These are phyloP conservation scores for Brachypteracias leptosomus DNA, from an alignment of 2,113 vertebrate genomes.

Conservation along the genomic window DNA sequence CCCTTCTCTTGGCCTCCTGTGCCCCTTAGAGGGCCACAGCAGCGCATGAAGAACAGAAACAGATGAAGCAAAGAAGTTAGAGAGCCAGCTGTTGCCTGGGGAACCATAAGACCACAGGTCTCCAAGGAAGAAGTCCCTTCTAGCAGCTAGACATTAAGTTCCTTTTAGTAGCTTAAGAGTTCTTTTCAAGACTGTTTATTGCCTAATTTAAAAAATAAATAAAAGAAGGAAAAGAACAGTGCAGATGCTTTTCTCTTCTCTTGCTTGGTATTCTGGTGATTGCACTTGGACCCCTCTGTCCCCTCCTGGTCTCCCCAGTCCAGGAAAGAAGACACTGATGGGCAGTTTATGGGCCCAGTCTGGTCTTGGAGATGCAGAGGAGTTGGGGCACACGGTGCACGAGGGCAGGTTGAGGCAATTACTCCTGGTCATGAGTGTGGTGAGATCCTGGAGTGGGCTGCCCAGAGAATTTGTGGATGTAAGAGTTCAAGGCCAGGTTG, in stretches of 20 bases:
- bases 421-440: too few relatives aligned
- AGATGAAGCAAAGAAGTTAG: too few relatives aligned
- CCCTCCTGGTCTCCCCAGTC: background rate
- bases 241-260: background rate
- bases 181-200: background rate
- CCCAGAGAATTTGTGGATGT: too few relatives aligned
- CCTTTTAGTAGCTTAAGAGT: background rate
- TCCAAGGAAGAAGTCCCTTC: background rate
- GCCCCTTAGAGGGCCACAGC: too few relatives aligned
- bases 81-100: too few relatives aligned
- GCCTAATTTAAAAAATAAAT: background rate
- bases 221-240: background rate
- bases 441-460: background rate
- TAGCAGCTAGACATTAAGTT: background rate
- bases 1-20: too few relatives aligned
- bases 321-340: background rate
- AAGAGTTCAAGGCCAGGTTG: background rate
- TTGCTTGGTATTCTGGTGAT: too few relatives aligned
- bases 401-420: background rate
- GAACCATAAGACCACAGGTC: too few relatives aligned
- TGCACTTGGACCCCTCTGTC: background rate
- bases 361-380: background rate
- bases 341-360: background rate
- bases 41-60: too few relatives aligned
- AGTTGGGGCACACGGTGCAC: accelerated